Conservation (phyloP, 2,797 vertebrate genomes). For the Huso huso region DNA sequence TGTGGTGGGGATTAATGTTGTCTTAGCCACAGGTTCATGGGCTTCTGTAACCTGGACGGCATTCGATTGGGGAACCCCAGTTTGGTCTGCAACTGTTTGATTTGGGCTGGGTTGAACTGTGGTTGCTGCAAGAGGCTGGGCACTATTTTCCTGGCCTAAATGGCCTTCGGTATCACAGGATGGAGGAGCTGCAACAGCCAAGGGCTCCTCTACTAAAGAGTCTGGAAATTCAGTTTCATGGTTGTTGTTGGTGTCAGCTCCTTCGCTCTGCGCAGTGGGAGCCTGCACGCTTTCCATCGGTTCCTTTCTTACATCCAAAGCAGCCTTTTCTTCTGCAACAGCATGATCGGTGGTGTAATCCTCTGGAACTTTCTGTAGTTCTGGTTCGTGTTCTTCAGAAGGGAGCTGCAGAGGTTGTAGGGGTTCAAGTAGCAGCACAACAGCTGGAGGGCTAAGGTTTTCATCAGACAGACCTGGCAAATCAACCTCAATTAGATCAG, state of each 20-base stretch:
- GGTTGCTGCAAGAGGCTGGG: constrained; percentile 27
- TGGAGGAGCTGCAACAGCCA: constrained; percentile 15
- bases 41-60: constrained; percentile 52
- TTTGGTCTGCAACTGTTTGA: constrained; percentile 36
- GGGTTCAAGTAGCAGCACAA: constrained; percentile 38
- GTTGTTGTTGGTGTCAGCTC: constrained; percentile 39
- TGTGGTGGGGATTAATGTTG: constrained; percentile 42
- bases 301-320: constrained; percentile 41
- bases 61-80: constrained; percentile 38
- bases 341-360: constrained; percentile 44
- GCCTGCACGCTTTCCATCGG: constrained; percentile 39
- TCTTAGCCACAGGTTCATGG: constrained; percentile 65
- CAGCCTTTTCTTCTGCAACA: constrained; percentile 41
- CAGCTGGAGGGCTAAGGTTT: constrained; percentile 30
- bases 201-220: constrained; percentile 23
- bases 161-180: constrained; percentile 7
- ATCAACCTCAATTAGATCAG: constrained; percentile 51
- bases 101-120: constrained; percentile 36
- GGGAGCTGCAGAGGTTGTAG: constrained; percentile 40
- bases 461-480: constrained; percentile 43
- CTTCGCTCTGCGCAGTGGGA: constrained; percentile 21
- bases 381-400: constrained; percentile 42
- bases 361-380: constrained; percentile 52
- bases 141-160: constrained; percentile 24
- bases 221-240: constrained; percentile 54